phyloP scores from a whole-genome alignment of 2,888 invertebrate species.

The Pimpla rufipes region DNA sequence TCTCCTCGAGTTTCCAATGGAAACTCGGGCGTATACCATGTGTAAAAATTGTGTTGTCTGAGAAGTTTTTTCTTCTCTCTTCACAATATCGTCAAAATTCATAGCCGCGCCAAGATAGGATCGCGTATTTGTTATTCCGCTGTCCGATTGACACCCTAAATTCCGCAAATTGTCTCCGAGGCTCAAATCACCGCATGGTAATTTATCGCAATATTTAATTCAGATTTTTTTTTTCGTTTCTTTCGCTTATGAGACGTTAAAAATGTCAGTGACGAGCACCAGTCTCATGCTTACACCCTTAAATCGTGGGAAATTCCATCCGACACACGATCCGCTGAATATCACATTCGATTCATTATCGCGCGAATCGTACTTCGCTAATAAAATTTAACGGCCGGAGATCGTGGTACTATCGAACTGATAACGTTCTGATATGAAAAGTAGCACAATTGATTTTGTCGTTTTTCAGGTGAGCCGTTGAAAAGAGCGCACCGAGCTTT shows the following conservation, averaged over 20 bases:
- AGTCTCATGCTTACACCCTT: conserved; percentile 49
- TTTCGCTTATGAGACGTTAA: conserved; percentile 37
- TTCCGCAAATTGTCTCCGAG: conserved; percentile 15
- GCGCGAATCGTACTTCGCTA: conserved; percentile 43
- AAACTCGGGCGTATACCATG: conserved; percentile 28
- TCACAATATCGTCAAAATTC: conserved; percentile 48
- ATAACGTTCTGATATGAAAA: conserved; percentile 41
- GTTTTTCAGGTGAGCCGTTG: conserved; percentile 12
- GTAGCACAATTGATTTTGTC: not conserved
- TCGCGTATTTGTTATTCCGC: conserved; percentile 42
- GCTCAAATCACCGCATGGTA: not conserved
- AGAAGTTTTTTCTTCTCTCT: conserved; percentile 24
- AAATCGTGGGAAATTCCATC: conserved; percentile 26
- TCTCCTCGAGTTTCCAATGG: not conserved
- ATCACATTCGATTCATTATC: conserved; percentile 62
- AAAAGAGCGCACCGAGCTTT: conserved; percentile 65
- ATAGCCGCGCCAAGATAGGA: conserved; percentile 47
- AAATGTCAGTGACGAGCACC: conserved; percentile 61
- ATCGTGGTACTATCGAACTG: conserved; percentile 32
- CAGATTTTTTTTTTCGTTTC: conserved; percentile 13
- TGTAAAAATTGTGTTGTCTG: conserved; percentile 46
- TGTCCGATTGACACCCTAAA: conserved; percentile 36
- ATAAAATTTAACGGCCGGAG: conserved; percentile 14
- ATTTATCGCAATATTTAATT: conserved; percentile 28
- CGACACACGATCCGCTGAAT: conserved; percentile 54